Percentiles rank a stretch among this genome's conserved stretches.
These are phyloP conservation scores for Chirona hameri DNA, from an alignment of 2,888 invertebrate species.

Conservation along the genomic window DNA sequence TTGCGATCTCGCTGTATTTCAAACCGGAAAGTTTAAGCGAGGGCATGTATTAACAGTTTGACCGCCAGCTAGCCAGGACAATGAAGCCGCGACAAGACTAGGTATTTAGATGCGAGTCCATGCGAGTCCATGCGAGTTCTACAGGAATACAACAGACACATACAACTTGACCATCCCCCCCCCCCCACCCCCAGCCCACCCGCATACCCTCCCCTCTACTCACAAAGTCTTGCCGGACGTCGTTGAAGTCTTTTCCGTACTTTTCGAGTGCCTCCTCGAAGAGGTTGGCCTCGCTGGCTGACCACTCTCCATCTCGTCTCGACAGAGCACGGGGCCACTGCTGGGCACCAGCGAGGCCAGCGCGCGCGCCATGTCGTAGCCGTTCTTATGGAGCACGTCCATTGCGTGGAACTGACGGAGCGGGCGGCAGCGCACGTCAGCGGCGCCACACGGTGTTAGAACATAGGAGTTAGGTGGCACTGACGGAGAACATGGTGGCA, in stretches of 20 bases:
- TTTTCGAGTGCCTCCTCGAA: constrained; percentile 97
- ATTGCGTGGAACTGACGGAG: constrained; percentile 85
- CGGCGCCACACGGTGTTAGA: not conserved
- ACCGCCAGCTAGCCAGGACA: no score
- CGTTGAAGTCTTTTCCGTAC: constrained; percentile 98
- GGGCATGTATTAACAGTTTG: no score
- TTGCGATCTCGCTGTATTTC: no score
- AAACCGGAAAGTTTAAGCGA: no score
- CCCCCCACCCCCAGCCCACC: not conserved
- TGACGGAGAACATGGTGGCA: not conserved
- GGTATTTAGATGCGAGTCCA: no score
- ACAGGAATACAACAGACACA: no score
- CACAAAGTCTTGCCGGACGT: constrained; percentile 90
- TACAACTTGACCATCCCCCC: not conserved
- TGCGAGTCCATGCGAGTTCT: no score
- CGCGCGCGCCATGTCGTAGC: constrained; percentile 85
- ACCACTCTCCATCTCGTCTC: constrained; percentile 99
- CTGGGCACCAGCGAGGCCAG: constrained; percentile 90
- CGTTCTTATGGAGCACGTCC: constrained; percentile 90
- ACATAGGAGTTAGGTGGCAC: no score
- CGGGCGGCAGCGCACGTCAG: constrained; percentile 30
- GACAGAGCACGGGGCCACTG: constrained; percentile 90
- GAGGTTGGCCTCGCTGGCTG: constrained; percentile 96
- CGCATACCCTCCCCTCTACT: constrained; percentile 30
- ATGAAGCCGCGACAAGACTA: no score